phyloP scores from a whole-genome alignment of 2,113 vertebrate species.

The Phrynosoma blainvillii region DNA sequence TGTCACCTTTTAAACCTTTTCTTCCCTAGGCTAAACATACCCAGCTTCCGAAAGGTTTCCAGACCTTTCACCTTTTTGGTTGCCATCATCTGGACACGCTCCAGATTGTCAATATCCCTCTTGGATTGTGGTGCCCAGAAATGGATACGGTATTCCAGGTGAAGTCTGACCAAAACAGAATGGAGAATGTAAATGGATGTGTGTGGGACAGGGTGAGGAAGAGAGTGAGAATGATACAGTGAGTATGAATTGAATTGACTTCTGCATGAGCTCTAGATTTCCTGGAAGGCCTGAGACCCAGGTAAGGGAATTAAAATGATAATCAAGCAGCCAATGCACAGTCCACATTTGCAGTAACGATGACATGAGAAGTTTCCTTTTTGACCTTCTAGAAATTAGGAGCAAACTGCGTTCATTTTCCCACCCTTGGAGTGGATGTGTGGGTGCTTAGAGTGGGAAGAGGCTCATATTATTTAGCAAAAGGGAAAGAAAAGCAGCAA shows the following conservation, averaged over 20 bases:
- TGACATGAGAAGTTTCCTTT: slow-evolving; percentile 3
- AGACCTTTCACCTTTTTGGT: too few relatives aligned
- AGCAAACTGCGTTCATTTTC: background rate
- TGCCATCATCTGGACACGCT: too few relatives aligned
- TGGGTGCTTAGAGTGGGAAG: background rate
- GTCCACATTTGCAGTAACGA: background rate
- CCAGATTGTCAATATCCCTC: too few relatives aligned
- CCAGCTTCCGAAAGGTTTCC: too few relatives aligned
- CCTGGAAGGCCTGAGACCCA: background rate
- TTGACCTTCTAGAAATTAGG: slow-evolving; percentile 24
- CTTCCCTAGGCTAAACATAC: too few relatives aligned
- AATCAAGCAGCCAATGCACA: background rate
- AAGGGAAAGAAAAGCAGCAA: background rate
- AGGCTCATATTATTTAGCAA: background rate
- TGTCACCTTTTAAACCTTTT: too few relatives aligned
- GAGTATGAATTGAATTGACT: background rate
- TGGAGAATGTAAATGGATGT: background rate
- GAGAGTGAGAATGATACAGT: background rate
- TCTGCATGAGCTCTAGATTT: background rate
- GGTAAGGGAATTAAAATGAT: background rate
- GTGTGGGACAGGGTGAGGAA: too few relatives aligned
- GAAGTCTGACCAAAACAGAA: too few relatives aligned
- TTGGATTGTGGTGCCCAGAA: too few relatives aligned
- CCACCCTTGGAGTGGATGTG: background rate
- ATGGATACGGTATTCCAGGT: too few relatives aligned